Base-by-base conservation (phyloP, 2,797 vertebrate genomes). In the Chromobotia macracanthus region DNA sequence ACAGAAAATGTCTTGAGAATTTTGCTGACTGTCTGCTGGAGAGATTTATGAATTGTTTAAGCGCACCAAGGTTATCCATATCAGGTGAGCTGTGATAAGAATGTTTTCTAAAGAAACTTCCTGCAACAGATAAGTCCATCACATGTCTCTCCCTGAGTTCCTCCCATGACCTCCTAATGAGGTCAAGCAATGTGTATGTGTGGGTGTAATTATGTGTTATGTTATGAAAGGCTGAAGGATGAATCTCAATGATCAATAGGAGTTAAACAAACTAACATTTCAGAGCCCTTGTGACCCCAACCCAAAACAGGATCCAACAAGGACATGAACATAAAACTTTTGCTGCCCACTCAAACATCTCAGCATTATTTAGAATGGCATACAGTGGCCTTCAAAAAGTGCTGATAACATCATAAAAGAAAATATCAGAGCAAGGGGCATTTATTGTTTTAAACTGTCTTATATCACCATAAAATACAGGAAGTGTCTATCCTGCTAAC, bases 191-290 rank as follows among this genome's bases (percentile, higher is more conserved):
- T 79, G 15, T 70, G 46, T 83, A 46, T 79, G 5, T 72, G 73
- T 73, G 63, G 46, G 35, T 44, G 46, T 55, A 55, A 75, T 44
- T 10, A 44, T 77, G 67, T 50, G 73, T 80, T 58, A 38, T 80
- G 25, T 19, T 35, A 50, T 25, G 23, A 76, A 66, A 66, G 48
- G 13, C 67, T 55, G 19, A 76, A 64, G 28, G 7, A 58, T 66
- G 66, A 51, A 55, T 28, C 71, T 85, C 76, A 82, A 86, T 84
- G 85, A 91, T 92, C 90, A 87, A 91, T 89, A 89, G 75, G 79
- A 88, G 89, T 90, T 90, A 90, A 78, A 61, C 83, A 4, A 64
- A 79, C 60, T 78, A 73, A 73, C 21, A 60, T 80, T 69, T 73
- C 67, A 87, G 84, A 88, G 84, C 72, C 74, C 81, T 15, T 25